These are phyloP conservation scores for Nasua narica DNA, from an alignment of 2,797 vertebrate genomes.

Conservation along the genomic window DNA sequence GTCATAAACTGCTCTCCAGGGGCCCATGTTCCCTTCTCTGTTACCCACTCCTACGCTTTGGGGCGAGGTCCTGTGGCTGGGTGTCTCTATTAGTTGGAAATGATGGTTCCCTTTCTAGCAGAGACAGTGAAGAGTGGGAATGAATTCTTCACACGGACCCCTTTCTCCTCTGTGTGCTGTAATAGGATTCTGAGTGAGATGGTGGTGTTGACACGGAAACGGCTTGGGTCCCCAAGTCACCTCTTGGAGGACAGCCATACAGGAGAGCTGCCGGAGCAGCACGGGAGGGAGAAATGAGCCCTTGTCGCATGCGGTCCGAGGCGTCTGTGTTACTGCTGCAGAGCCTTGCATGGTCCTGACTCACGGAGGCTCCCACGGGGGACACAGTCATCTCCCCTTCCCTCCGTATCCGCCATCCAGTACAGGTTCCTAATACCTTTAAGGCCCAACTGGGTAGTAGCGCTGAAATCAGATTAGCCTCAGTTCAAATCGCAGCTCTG, in stretches of 20 bases:
- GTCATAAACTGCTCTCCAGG: neutral
- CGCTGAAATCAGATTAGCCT: neutral
- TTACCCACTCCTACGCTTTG: neutral
- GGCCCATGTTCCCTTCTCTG: neutral
- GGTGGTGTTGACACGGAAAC: too few species aligned
- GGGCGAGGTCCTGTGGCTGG: neutral
- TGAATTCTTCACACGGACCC: neutral
- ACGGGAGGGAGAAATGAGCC: neutral
- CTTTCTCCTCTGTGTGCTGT: neutral
- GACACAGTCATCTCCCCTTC: neutral
- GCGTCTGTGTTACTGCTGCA: neutral
- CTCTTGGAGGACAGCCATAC: neutral
- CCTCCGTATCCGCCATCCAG: neutral
- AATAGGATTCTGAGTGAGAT: neutral
- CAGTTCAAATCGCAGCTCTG: neutral
- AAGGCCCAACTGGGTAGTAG: neutral
- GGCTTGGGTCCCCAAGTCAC: neutral
- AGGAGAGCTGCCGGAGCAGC: neutral
- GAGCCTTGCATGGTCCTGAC: neutral
- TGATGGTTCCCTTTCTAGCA: neutral
- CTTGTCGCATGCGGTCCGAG: fast-evolving
- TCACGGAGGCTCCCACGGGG: fast-evolving
- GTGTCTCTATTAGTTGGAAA: neutral
- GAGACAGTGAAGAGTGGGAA: fast-evolving
- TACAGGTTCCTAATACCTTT: fast-evolving